These are phyloP conservation scores for Palythoa heliodiscus DNA, from an alignment of 92 coral and sea anemone genomes.

Conservation along the genomic window DNA sequence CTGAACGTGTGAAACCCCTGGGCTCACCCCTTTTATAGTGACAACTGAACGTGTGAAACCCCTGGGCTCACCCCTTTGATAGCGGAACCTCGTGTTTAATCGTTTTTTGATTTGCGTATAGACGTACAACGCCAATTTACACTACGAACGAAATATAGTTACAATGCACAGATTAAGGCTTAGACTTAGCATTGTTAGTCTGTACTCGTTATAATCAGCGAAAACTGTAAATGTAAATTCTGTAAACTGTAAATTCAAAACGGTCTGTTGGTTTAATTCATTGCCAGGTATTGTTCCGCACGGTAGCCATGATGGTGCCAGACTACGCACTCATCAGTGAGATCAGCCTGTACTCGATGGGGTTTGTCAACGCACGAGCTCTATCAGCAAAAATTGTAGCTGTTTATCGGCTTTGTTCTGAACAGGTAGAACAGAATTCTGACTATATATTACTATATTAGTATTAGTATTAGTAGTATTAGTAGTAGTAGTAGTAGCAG, in stretches of 20 bases:
- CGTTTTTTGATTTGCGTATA: too few relatives aligned
- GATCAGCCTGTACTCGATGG: constrained; percentile 96
- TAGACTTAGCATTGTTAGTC: too few relatives aligned
- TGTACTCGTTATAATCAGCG: not conserved
- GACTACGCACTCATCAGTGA: constrained; percentile 97
- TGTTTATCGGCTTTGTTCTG: constrained; percentile 91
- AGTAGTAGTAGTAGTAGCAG: too few relatives aligned
- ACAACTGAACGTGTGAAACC: too few relatives aligned
- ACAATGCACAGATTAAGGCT: too few relatives aligned
- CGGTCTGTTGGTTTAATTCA: not conserved
- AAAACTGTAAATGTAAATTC: not conserved
- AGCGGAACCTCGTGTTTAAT: too few relatives aligned
- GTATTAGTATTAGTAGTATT: not conserved
- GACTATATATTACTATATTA: not conserved
- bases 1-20: too few relatives aligned
- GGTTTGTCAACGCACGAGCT: constrained; percentile 93
- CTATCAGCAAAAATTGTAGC: constrained; percentile 96
- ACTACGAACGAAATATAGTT: too few relatives aligned
- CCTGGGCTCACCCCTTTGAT: too few relatives aligned
- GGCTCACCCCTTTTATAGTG: too few relatives aligned
- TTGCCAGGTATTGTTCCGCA: constrained; percentile 89
- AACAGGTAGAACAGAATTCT: constrained; percentile 64
- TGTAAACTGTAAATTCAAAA: not conserved
- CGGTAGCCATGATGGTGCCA: constrained; percentile 99
- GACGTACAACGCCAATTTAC: too few relatives aligned